Conservation (phyloP, 2,113 vertebrate species). For the Hydrolagus affinis region DNA sequence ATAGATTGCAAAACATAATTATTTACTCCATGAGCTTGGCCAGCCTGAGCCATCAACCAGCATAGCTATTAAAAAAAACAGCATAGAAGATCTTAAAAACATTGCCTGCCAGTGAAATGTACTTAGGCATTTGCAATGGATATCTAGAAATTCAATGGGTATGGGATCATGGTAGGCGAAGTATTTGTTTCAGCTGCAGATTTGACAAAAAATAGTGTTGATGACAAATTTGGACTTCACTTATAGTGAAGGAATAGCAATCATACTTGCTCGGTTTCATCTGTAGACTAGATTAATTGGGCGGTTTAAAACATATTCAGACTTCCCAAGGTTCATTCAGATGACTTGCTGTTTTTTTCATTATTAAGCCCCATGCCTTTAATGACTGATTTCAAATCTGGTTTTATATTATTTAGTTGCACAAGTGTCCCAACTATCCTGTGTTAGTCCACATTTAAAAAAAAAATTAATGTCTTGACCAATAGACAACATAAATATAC, state of each 20-base stretch:
- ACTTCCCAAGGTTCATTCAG: not conserved
- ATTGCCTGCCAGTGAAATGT: not conserved
- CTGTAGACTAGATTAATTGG: constrained; percentile 25
- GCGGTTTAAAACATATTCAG: constrained; percentile 20
- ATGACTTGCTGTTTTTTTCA: constrained; percentile 1
- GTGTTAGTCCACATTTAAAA: not conserved
- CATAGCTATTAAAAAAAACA: not conserved
- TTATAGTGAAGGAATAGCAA: not conserved
- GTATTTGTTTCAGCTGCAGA: not conserved
- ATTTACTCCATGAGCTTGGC: not conserved
- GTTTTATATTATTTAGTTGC: not conserved
- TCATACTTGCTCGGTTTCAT: not conserved
- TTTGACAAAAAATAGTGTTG: not conserved
- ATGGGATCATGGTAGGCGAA: too few species aligned
- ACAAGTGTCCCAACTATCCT: not conserved
- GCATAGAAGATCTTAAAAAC: not conserved
- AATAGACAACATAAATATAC: not conserved
- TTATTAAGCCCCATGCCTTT: not conserved
- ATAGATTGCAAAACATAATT: not conserved
- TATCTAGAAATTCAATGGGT: not conserved
- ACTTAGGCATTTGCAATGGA: not conserved
- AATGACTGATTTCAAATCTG: not conserved
- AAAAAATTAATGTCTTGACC: not conserved
- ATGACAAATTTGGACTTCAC: constrained; percentile 7
- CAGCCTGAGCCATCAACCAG: not conserved